Base-by-base conservation (phyloP, 37 sponge, comb jelly and placozoan species). In the Cladorhizidae sp. region DNA sequence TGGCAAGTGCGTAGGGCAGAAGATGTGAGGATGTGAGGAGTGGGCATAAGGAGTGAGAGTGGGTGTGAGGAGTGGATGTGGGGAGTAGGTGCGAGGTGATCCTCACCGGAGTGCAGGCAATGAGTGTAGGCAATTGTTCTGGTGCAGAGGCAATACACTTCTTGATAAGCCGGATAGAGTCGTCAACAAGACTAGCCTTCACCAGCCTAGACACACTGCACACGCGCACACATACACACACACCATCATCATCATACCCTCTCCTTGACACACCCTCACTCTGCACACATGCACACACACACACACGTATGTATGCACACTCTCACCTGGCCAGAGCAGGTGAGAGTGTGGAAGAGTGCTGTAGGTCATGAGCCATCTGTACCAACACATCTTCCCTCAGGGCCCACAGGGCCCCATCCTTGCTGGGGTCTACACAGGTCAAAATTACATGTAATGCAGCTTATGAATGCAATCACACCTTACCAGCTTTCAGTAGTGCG, bases 371-470 rank as follows among this genome's bases (percentile, higher is more conserved):
- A 2, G 79, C 78, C 45, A 41, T 43, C 59, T 85, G 79, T 0
- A 78, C 22, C 26, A 85, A 50, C 3, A 85, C 40, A 38, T 85
- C 85, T 11, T 85, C 79, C 43, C 72, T 85, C 72, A 85, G 72
- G 37, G 54, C 20, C 22, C 70, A 23, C 29, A 81, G 55, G 3
- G 22, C 25, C 12, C 9, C 49, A 45, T 45, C 49, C 49, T 45
- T 45, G 49, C 5, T 9, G 5, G 49, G 74, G 74, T 32, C 35
- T 26, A 45, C 28, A n/a, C n/a, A n/a, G n/a, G n/a, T n/a, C n/a
- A n/a, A n/a, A n/a, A n/a, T 61, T 21, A 11, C 25, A 65, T 3
- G 3, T 33, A 65, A 65, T 14, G 20, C 67, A 65, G 35, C 7
- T 21, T 22, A 28, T 49, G 54, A 21, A 9, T 22, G 38, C 26